Evolutionary conservation across 2,888 invertebrate genomes (phyloP), one percentile per base, ranked within the genome.

Genomic region (Drosophila emarginata): DNA sequence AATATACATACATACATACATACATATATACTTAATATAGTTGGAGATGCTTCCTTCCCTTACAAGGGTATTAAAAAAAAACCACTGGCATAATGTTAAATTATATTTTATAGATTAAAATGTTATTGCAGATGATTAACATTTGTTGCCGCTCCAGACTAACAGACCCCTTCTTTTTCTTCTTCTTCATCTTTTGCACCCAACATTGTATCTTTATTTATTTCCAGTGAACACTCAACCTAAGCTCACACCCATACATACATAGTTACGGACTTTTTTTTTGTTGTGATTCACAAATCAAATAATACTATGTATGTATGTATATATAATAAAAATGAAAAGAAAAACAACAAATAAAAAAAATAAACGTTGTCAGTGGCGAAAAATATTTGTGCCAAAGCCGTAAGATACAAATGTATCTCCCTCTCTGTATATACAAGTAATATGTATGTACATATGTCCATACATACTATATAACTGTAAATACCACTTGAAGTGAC

Each of bases 301-400:
- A 81, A 80, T 81, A 84, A 79, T 51, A 45, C 18, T 21, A 21
- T 45, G 21, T 54, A 59, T 60, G 60, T 68, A 79, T 77, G 53
- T 58, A 69, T 23, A 23, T 66, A 78, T 67, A 79, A 85, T 76
- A 82, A 78, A 64, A 79, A 72, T 54, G 52, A 73, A 69, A 60
- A 59, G 69, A 63, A 53, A 32, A 59, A 67, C 53, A 53, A 58
- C 15, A 32, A 63, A 71, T 45, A 6, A 71, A 64, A 26, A 61
- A 57, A 53, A 67, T n/a, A 58, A 23, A 63, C 50, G 59, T 74
- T 59, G 72, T 74, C 78, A 76, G 80, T 67, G 77, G 81, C 81
- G 80, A 82, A 82, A 82, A 82, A 78, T 85, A 85, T 82, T 82
- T 82, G 83, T 82, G 83, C 81, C 86, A 79, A n/a, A 71, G 75